Base-by-base conservation (phyloP, 2,797 vertebrate species). In the Spinus pinus region DNA sequence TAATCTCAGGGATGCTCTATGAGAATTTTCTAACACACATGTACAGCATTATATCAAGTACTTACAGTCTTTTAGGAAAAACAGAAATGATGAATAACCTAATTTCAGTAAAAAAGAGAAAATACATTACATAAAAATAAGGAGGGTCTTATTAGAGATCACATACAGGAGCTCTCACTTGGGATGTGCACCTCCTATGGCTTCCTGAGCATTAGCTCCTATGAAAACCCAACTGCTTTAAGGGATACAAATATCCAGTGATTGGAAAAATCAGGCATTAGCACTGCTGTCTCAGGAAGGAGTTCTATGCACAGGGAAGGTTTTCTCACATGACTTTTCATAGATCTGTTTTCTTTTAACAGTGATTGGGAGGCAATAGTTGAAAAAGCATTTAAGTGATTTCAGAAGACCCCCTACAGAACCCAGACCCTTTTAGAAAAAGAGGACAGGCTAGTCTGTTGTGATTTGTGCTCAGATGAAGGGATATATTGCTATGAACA, bases 21-120 rank as follows among this genome's bases (percentile, higher is more conserved):
- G 20, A 80, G 39, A 77, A 66, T 54, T 56, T 82, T 58, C 20
- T 73, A 62, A 70, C 28, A 72, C 7, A 23, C 3, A 5, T 8
- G 11, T 54, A 61, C 31, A 66, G 12, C 0, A 0, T 23, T 51
- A 60, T 14, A 7, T 61, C 42, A 81, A 78, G 19, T 47, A 79
- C 22, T 57, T 50, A 54, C 33, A 57, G 30, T 20, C 11, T 37
- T 84, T 50, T 58, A 82, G 47, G 30, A 46, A 33, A 89, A 87
- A 85, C 12, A 60, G 5, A 78, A 88, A 53, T 11, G 39, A 27
- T 23, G 27, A 51, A 75, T 58, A 61, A 78, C 17, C 41, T 41
- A 35, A 70, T 64, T 74, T 53, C 60, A 81, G 20, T 65, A 72
- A 87, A 94, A 81, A 77, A 23, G 12, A 84, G n/a, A 81, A 94